Evolutionary conservation across 2,888 invertebrate genomes (phyloP), one percentile per base, ranked within the genome.

Genomic region (Hydroisotoma schaefferi): DNA sequence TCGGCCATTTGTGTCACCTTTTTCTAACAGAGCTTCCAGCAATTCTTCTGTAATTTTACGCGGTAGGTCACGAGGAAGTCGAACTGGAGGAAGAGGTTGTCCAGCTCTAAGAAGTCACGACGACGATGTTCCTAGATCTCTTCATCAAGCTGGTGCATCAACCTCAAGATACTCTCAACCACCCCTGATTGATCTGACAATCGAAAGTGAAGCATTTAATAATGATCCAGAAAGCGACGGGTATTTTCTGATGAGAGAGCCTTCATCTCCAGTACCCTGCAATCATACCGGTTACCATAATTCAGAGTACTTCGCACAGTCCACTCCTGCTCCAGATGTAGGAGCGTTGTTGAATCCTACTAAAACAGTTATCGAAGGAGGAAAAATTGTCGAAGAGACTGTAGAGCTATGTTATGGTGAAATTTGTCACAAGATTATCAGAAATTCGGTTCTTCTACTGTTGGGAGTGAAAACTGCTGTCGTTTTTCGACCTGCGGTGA

Each of bases 401-500:
- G 20, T 26, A 2, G 57, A 55, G 18, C 29, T 53, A 28, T 70
- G 63, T 22, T 75, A 73, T 60, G 75, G 75, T 57, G 68, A 74
- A 40, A 74, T 77, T 49, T 81, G 81, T 70, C 76, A 77, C 51
- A 76, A 76, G 40, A 76, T 80, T 4, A 73, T 82, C 46, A 76
- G 78, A 49, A 76, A 80, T 63, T 80, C 80, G 70, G 73, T 81
- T 26, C 80, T 81, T 71, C 75, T 83, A 25, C 70, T 83, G 29
- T 74, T 81, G 33, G 80, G 77, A 60, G 78, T 82, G 3, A 77
- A 78, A 72, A 78, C 80, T 6, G 75, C 76, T 58, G 74, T 70
- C 1, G 59, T 20, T 8, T 38, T 38, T 53, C 18, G 1, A 44
- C 51, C 3, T 12, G 28, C 15, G 38, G 23, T 37, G 18, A 44